Percentiles rank a stretch among this genome's conserved stretches.
Conservation (phyloP, 2,888 invertebrate species). For the Flabesymbios commensalis region DNA sequence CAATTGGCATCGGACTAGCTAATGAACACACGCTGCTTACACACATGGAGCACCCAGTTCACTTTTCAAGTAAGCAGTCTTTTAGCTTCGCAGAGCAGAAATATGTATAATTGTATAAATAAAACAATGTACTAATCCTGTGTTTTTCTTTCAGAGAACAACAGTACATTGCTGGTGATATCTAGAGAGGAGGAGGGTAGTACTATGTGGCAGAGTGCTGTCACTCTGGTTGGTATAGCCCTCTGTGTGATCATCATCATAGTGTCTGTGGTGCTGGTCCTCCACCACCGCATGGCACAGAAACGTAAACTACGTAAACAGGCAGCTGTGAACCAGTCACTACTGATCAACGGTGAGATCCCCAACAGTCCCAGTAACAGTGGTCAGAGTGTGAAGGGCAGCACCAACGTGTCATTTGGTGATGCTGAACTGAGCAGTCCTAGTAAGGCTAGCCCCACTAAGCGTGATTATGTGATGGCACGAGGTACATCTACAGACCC, state of each 20-base stretch:
- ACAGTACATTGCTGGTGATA: constrained; percentile 12
- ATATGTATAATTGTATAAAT: constrained; percentile 11
- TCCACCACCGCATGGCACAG: constrained; percentile 45
- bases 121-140: constrained; percentile 3
- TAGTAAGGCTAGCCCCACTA: constrained; percentile 1
- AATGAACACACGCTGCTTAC: too few species aligned
- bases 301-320: constrained; percentile 25
- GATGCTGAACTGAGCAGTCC: constrained; percentile 12
- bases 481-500: not conserved
- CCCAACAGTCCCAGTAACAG: constrained; percentile 29
- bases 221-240: constrained; percentile 53
- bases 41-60: too few species aligned
- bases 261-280: constrained; percentile 43
- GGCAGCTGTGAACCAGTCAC: constrained; percentile 25
- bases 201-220: constrained; percentile 47
- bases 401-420: constrained; percentile 21
- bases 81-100: too few species aligned
- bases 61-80: too few species aligned
- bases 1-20: too few species aligned
- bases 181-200: constrained; percentile 3
- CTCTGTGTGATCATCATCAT: constrained; percentile 48
- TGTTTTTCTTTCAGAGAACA: constrained; percentile 14
- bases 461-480: constrained; percentile 12
- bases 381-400: constrained; percentile 5
- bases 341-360: constrained; percentile 25